Conservation (phyloP, 2,113 vertebrate genomes). For the Synodontis membranacea region DNA sequence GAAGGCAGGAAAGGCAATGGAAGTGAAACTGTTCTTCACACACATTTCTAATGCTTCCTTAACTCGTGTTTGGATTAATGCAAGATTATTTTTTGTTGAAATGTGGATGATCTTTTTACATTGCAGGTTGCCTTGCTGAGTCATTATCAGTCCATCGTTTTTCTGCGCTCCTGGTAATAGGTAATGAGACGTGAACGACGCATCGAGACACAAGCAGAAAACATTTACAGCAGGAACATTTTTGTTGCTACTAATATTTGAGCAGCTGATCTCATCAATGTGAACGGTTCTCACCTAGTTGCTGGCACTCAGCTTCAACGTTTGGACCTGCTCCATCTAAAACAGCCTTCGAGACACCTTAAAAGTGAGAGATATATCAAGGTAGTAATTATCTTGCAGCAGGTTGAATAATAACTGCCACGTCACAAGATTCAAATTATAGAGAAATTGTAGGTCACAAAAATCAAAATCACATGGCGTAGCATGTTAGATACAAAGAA, state of each 20-base stretch:
- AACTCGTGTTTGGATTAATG: constrained; percentile 58
- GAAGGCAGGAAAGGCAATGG: constrained; percentile 86
- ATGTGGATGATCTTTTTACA: constrained; percentile 87
- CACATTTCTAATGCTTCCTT: constrained; percentile 74
- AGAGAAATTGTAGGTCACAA: background rate
- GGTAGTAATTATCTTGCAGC: background rate
- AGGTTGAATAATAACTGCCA: background rate
- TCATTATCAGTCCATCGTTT: constrained; percentile 72
- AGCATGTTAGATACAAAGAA: background rate
- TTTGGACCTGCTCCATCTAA: constrained; percentile 78
- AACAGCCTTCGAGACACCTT: constrained; percentile 78
- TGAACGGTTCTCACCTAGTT: constrained; percentile 67
- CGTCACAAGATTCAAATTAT: background rate
- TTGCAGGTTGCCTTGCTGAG: constrained; percentile 75
- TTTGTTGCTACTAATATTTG: background rate
- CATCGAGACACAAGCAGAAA: background rate
- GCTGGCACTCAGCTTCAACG: constrained; percentile 72
- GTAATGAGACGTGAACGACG: constrained; percentile 26
- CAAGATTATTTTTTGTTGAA: constrained; percentile 51
- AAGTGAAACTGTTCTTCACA: constrained; percentile 65
- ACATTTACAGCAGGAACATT: background rate
- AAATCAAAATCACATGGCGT: background rate
- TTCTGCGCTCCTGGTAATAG: constrained; percentile 64
- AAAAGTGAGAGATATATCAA: constrained; percentile 14
- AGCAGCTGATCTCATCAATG: background rate